A percentile compares a stretch with the other conserved stretches of the same genome.
Conservation (phyloP, 2,113 vertebrate species). For the Xenopus borealis region DNA sequence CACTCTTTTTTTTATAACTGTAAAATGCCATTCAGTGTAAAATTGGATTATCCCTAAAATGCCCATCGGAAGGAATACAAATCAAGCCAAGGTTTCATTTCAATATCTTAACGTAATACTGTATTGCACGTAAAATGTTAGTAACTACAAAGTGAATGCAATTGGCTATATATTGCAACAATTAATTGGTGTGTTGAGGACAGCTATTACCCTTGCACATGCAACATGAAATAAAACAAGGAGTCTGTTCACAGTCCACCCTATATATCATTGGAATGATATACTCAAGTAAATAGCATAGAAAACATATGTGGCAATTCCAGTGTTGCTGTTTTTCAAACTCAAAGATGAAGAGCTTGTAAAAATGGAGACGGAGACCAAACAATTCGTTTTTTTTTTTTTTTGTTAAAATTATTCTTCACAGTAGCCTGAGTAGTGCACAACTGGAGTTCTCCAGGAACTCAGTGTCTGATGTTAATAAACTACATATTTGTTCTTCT, state of each 20-base stretch:
- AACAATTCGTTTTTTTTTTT: conserved; percentile 52
- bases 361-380: conserved; percentile 70
- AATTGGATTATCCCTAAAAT: conserved; percentile 59
- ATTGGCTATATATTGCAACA: conserved; percentile 71
- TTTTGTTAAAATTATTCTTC: conserved; percentile 55
- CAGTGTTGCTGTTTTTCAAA: conserved; percentile 57
- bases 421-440: conserved; percentile 77
- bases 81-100: conserved; percentile 59
- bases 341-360: conserved; percentile 58
- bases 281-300: conserved; percentile 60
- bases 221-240: conserved; percentile 67
- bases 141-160: conserved; percentile 71
- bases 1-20: background rate
- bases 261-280: conserved; percentile 61
- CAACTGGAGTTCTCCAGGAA: conserved; percentile 71
- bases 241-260: conserved; percentile 60
- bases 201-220: conserved; percentile 69
- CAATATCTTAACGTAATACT: conserved; percentile 66
- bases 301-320: conserved; percentile 70
- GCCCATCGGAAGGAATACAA: conserved; percentile 57
- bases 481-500: conserved; percentile 57
- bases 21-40: conserved; percentile 48
- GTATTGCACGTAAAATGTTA: conserved; percentile 72
- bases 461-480: conserved; percentile 66
- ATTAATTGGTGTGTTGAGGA: conserved; percentile 64